These are phyloP conservation scores for Phoebastria nigripes DNA, from an alignment of 2,797 vertebrate species.

Conservation along the genomic window DNA sequence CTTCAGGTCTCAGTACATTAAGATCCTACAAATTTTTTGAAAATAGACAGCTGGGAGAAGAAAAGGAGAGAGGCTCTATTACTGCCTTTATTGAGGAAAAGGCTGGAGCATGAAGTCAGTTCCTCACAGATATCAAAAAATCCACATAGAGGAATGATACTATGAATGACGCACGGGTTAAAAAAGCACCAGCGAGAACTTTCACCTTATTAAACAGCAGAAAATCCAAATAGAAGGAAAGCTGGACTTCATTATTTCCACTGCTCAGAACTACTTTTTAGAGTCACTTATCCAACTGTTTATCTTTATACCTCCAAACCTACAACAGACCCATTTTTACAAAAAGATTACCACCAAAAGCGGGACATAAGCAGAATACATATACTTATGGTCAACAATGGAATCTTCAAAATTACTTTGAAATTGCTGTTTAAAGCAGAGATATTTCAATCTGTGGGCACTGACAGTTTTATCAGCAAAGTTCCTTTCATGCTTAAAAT, in stretches of 20 bases:
- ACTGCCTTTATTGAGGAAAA: not conserved
- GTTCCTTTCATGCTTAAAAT: not conserved
- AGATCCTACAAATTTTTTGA: not conserved
- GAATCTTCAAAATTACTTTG: not conserved
- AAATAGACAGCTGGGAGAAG: not conserved
- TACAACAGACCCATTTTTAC: not conserved
- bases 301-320: not conserved
- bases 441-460: not conserved
- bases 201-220: not conserved
- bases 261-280: not conserved
- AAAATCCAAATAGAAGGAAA: not conserved
- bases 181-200: not conserved
- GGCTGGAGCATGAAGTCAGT: not conserved
- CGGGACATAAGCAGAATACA: accelerated
- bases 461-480: not conserved
- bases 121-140: not conserved
- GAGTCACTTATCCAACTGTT: not conserved
- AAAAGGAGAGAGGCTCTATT: not conserved
- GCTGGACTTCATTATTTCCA: not conserved
- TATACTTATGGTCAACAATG: not conserved
- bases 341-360: not conserved
- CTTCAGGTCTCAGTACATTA: not conserved
- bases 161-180: not conserved
- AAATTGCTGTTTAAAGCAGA: not conserved
- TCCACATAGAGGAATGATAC: not conserved